Evolutionary conservation across 2,113 vertebrate genomes (phyloP), one percentile per base, ranked within the genome.

Genomic region (Alaudala cheleensis): DNA sequence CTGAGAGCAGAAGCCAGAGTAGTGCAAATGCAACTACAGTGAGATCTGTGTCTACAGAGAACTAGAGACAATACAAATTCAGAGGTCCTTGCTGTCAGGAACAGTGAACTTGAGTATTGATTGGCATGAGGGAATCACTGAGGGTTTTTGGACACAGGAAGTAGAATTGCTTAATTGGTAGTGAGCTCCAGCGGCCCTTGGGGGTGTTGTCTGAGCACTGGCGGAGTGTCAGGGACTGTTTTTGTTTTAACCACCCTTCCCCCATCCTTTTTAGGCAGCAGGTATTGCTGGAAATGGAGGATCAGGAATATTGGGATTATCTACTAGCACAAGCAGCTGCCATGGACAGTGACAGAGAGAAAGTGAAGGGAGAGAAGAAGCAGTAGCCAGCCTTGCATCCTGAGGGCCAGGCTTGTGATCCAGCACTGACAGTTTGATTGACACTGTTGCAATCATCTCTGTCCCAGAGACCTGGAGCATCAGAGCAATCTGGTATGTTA

Each of bases 291-390:
- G 92, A 72, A 28, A n/a, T 80, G 22, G 47, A 65, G 20, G 80
- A 94, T 1, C 85, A 93, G 7, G 86, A 95, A 44, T 96, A 90
- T 73, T 97, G 96, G 96, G 88, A 51, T 82, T 26, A 2, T 53
- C 79, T 97, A 70, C 73, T 74, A 80, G 69, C 69, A 44, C 51
- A 28, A 31, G 96, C 95, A 71, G 87, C 84, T 76, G 73, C 84
- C 49, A 88, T 90, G 84, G 93, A 88, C 33, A 26, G 21, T 14
- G 73, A 94, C 64, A 92, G 62, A 70, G 34, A 76, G 53, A 94
- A 95, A 20, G 16, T 14, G 45, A 86, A 56, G 34, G 40, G 25
- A 39, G 26, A 64, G 54, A 76, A 95, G 74, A 92, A 95, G 69
- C 29, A 9, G 1, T 86, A 92, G 92, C 78, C 40, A 94, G 62